Base-by-base conservation (phyloP, 1,140 invertebrate genomes). In the Cydia strobilella region DNA sequence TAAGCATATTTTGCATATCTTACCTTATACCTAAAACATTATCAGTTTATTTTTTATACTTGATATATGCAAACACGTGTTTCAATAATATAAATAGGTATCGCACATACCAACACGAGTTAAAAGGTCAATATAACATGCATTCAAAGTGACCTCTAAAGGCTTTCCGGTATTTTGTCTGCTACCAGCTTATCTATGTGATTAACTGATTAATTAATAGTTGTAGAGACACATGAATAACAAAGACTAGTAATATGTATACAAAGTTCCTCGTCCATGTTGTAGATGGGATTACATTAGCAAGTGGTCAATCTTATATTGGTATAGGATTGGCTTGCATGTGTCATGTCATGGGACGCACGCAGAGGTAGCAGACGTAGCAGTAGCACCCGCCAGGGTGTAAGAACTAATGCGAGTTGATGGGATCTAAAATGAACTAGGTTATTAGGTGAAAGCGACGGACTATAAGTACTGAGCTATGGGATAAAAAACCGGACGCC, bases 21-120 rank as follows among this genome's bases (percentile, higher is more conserved):
- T 18, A 18, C 48, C 48, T n/a, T n/a, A 51, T 51, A 51, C 48
- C n/a, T 51, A n/a, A n/a, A 51, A 51, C 1, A 15, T 51, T 51
- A n/a, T 59, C n/a, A n/a, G 1, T 23, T 59, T 23, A 59, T 59
- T 59, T 59, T 1, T 59, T 23, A 2, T 59, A 59, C 18, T 18
- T 59, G 18, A 59, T 59, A n/a, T 59, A 59, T 59, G 18, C 20
- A 59, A 18, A 59, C 54, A 59, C 54, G 54, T 59, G 54, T 51
- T 10, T n/a, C n/a, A 59, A 23, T 59, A 12, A 23, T 59, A 23
- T 59, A 59, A 23, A 23, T 23, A n/a, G n/a, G n/a, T n/a, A 59
- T 59, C 20, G 7, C 9, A 59, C 23, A 23, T 23, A 10, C 51
- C 51, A 54, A 18, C n/a, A 54, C 54, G 54, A 59, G 20, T 59